Evolutionary conservation across 2,113 vertebrate species (phyloP).

Genomic region (Mystacornis crossleyi): DNA sequence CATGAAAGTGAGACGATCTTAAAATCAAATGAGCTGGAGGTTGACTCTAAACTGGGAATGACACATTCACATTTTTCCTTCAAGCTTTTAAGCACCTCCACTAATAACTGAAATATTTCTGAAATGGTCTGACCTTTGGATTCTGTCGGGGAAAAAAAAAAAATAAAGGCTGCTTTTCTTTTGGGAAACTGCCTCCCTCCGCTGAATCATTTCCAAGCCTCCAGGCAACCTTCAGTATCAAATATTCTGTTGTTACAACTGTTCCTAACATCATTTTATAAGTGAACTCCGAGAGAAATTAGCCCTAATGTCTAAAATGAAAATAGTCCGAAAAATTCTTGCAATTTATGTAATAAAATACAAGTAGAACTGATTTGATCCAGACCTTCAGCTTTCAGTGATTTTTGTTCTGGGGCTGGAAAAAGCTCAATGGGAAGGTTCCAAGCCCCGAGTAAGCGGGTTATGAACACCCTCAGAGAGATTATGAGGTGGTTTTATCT

Average conservation of each 20-base stretch:
- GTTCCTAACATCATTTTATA: background rate
- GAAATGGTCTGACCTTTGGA: slow-evolving; percentile 50
- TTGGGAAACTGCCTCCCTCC: slow-evolving; percentile 23
- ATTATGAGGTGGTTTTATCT: background rate
- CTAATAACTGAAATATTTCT: slow-evolving; percentile 49
- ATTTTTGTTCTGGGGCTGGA: background rate
- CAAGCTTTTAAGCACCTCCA: slow-evolving; percentile 30
- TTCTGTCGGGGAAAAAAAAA: background rate
- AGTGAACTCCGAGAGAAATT: background rate
- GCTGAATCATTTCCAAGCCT: slow-evolving; percentile 19
- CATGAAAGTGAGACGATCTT: background rate
- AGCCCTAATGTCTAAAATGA: background rate
- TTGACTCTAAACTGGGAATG: background rate
- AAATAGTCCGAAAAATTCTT: background rate
- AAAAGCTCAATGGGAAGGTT: background rate
- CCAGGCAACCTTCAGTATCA: background rate
- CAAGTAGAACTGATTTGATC: background rate
- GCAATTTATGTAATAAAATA: background rate
- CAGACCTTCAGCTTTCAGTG: background rate
- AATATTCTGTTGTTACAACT: background rate
- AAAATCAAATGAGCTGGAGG: background rate
- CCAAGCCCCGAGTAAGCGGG: background rate
- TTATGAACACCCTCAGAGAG: background rate
- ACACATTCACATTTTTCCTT: slow-evolving; percentile 41
- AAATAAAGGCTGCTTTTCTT: background rate